These are phyloP conservation scores for Cosmia pyralina DNA, from an alignment of 2,888 invertebrate genomes.

Conservation along the genomic window DNA sequence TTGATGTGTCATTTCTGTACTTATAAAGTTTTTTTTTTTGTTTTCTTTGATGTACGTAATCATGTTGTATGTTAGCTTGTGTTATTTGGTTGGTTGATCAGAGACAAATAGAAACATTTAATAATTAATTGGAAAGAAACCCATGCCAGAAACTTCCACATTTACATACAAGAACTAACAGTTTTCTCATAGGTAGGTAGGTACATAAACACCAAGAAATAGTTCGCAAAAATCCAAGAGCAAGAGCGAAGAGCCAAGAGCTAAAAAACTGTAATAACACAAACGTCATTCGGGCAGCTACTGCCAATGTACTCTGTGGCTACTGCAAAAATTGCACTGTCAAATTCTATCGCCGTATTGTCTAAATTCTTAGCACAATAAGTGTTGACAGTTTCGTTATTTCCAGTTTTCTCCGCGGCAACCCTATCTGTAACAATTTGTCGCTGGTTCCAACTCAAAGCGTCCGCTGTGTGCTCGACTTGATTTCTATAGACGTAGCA, in stretches of 20 bases:
- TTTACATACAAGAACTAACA: neutral
- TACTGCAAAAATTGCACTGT: neutral
- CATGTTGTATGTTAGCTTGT: too few relatives aligned
- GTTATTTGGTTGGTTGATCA: too few relatives aligned
- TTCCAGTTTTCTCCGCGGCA: constrained; percentile 4
- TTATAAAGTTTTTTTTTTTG: too few relatives aligned
- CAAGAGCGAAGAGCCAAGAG: neutral
- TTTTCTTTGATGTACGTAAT: too few relatives aligned
- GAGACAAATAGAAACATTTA: too few relatives aligned
- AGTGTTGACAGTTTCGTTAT: constrained; percentile 14
- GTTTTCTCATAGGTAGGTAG: neutral
- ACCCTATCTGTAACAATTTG: constrained; percentile 55
- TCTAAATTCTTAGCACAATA: neutral
- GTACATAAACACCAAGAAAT: neutral
- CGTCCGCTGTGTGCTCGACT: constrained; percentile 50
- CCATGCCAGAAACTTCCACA: neutral
- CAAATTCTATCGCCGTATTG: neutral
- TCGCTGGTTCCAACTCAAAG: constrained; percentile 53
- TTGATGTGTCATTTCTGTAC: too few relatives aligned
- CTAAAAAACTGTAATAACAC: neutral
- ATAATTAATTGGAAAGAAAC: too few relatives aligned
- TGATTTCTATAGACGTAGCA: constrained; percentile 48
- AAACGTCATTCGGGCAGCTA: neutral
- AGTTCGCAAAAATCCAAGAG: neutral
- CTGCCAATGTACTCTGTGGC: too few relatives aligned